A percentile compares a stretch with the other conserved stretches of the same genome.
Evolutionary conservation across 2,797 vertebrate genomes (phyloP).

Genomic region (Cheirogaleus major): DNA sequence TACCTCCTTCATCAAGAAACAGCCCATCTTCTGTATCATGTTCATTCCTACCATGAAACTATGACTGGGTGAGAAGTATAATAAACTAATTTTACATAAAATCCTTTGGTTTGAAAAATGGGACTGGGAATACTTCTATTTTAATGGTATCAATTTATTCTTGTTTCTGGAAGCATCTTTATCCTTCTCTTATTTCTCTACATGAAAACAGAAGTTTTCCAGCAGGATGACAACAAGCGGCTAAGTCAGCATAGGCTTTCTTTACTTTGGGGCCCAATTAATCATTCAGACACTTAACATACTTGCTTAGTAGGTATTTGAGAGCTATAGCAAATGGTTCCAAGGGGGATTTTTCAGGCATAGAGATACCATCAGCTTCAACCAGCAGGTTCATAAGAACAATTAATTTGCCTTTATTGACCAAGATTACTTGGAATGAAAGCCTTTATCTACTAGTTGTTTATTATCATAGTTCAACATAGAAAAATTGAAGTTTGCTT

Average conservation of each 20-base stretch:
- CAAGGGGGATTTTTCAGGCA: conserved; percentile 94
- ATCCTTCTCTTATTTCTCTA: conserved; percentile 93
- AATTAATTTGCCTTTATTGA: conserved; percentile 91
- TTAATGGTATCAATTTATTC: conserved; percentile 90
- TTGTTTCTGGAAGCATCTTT: conserved; percentile 94
- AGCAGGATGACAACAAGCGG: conserved; percentile 89
- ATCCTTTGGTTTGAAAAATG: conserved; percentile 92
- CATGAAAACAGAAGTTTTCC: conserved; percentile 94
- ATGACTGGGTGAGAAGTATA: conserved; percentile 91
- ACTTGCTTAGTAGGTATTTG: conserved; percentile 91
- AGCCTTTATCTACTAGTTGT: conserved; percentile 95
- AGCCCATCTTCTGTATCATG: conserved; percentile 91
- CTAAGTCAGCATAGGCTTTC: conserved; percentile 88
- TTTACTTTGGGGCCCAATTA: conserved; percentile 92
- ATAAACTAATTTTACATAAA: conserved; percentile 93
- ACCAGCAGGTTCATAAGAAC: conserved; percentile 95
- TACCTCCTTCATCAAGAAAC: conserved; percentile 96
- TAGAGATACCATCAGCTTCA: conserved; percentile 89
- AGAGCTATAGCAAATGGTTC: conserved; percentile 90
- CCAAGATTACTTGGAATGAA: conserved; percentile 91
- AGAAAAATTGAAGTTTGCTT: conserved; percentile 95
- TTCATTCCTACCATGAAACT: conserved; percentile 94
- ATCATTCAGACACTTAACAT: conserved; percentile 92
- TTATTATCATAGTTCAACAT: conserved; percentile 95
- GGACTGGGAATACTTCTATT: conserved; percentile 91